These are phyloP conservation scores for Felis catus DNA, from an alignment of 2,113 vertebrate species.

Conservation along the genomic window DNA sequence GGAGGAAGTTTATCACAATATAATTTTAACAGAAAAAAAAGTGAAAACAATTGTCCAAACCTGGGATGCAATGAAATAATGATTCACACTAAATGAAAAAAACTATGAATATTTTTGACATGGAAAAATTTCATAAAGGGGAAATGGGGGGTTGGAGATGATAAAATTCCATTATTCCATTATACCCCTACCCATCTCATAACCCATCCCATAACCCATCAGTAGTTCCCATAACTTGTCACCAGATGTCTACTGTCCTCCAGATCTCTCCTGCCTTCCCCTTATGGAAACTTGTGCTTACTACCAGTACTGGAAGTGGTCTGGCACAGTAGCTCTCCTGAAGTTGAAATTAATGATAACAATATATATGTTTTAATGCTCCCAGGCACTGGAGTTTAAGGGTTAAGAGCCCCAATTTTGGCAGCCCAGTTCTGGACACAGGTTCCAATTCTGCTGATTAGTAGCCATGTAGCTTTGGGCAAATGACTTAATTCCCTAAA, in stretches of 20 bases:
- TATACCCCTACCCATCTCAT: not conserved
- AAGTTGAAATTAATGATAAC: not conserved
- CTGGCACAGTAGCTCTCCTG: not conserved
- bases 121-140: not conserved
- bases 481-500: not conserved
- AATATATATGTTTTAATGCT: not conserved
- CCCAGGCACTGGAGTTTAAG: not conserved
- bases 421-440: not conserved
- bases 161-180: not conserved
- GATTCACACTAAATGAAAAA: slow-evolving; percentile 18
- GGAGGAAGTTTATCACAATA: not conserved
- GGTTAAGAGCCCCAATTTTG: not conserved
- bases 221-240: not conserved
- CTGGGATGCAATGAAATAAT: not conserved
- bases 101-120: not conserved
- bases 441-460: not conserved
- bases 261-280: not conserved
- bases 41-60: not conserved
- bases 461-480: not conserved
- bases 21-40: slow-evolving; percentile 12
- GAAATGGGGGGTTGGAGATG: not conserved
- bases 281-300: not conserved
- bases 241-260: not conserved
- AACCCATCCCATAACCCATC: not conserved
- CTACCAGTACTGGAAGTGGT: not conserved